Evolutionary conservation across 2,113 vertebrate genomes (phyloP), one percentile per base, ranked within the genome.

Genomic region (Ploceus nigricollis): DNA sequence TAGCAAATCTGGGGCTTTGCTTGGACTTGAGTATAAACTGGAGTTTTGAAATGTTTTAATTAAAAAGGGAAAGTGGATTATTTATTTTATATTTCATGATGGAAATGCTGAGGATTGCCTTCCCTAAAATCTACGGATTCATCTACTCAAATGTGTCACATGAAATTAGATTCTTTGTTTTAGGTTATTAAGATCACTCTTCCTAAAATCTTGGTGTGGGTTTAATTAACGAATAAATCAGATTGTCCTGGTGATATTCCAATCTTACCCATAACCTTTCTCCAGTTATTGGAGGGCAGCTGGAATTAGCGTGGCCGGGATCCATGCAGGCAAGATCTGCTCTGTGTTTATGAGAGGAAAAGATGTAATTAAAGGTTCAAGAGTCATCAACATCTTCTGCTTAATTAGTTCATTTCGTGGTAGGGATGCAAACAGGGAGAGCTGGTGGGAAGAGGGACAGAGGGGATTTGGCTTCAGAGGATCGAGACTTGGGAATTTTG

Each of bases 141-240:
- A 12, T 51, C 48, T 56, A 33, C 77, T 87, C 37, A 86, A 89
- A 79, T 9, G 23, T 2, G 5, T 68, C 78, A 51, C 40, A 13
- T 40, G 35, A 83, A 87, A 89, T 93, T 61, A 81, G n/a, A 51
- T 80, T 40, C 20, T 27, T 16, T 33, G 21, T 39, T 48, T 48
- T 5, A 31, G 30, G n/a, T 66, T 94, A 37, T 23, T 66, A 12
- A 30, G 47, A 65, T 18, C 11, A 11, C 31, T 65, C 33, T 85
- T 48, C 47, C 61, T 51, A 57, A 48, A 82, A 73, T 33, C 21
- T 80, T 9, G 2, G 10, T 15, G 37, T 30, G 50, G 77, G 31
- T 33, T 85, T 72, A 94, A 80, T 84, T 90, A 95, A 84, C 37
- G 65, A 87, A 64, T 93, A 85, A 90, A 95, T 89, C 78, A 77